Evolutionary conservation across 92 coral and sea anemone species (phyloP).

Genomic region (Isaurus tuberculatus): DNA sequence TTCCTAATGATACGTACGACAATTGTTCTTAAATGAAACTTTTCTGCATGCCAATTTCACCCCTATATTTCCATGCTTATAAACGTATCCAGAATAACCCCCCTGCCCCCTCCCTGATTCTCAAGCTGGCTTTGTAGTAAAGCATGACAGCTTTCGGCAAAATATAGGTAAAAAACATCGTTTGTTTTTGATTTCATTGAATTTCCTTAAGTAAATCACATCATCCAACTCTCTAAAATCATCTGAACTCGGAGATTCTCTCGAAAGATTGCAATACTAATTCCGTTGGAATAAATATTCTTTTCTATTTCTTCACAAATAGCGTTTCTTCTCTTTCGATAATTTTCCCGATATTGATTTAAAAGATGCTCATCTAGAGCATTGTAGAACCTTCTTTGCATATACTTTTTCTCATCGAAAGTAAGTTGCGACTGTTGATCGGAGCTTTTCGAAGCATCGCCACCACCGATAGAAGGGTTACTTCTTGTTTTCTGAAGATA

Average conservation of each 20-base stretch:
- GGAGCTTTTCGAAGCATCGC: background rate
- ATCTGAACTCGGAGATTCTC: conserved; percentile 71
- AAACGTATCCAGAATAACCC: too few relatives aligned
- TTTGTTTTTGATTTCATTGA: background rate
- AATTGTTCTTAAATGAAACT: too few relatives aligned
- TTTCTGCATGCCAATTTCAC: too few relatives aligned
- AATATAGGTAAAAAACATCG: too few relatives aligned
- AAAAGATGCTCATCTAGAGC: conserved; percentile 67
- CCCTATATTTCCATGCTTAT: too few relatives aligned
- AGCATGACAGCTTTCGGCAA: too few relatives aligned
- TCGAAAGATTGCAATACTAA: conserved; percentile 55
- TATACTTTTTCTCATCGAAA: conserved; percentile 15
- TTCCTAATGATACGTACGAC: too few relatives aligned
- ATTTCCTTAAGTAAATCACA: conserved; percentile 12
- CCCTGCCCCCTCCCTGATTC: too few relatives aligned
- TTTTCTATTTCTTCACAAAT: conserved; percentile 81
- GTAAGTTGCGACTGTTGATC: conserved; percentile 15
- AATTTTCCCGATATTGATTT: conserved; percentile 62
- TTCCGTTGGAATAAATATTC: conserved; percentile 29
- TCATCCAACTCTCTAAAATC: conserved; percentile 68
- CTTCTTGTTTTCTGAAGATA: background rate
- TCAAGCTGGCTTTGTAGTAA: too few relatives aligned
- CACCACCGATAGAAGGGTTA: background rate
- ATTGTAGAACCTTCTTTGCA: conserved; percentile 50
- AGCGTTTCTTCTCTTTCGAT: conserved; percentile 71